Percentiles rank a stretch among this genome's conserved stretches.
These are phyloP conservation scores for Morone chrysops DNA, from an alignment of 2,113 vertebrate species.

Conservation along the genomic window DNA sequence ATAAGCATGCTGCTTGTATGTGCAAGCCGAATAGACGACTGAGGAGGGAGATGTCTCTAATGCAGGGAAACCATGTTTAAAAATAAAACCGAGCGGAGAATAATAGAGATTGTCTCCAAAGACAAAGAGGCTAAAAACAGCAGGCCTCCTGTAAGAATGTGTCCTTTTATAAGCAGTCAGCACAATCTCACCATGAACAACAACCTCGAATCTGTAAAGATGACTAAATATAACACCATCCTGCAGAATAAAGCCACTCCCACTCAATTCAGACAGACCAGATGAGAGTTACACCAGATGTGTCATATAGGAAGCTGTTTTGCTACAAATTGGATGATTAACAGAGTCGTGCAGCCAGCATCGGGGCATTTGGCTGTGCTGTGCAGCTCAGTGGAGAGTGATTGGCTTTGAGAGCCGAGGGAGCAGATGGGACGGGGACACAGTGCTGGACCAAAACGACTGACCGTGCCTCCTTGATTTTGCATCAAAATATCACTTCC, in stretches of 20 bases:
- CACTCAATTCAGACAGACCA: constrained; percentile 44
- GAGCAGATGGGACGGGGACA: constrained; percentile 76
- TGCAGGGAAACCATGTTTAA: constrained; percentile 41
- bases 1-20: neutral
- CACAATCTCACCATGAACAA: constrained; percentile 30
- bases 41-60: constrained; percentile 29
- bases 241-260: constrained; percentile 47
- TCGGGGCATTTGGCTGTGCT: constrained; percentile 63
- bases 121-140: constrained; percentile 43
- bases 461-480: constrained; percentile 34
- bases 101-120: constrained; percentile 19
- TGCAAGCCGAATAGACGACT: constrained; percentile 25
- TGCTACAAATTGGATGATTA: constrained; percentile 79
- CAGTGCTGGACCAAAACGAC: constrained; percentile 57
- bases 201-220: constrained; percentile 21
- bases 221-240: constrained; percentile 64
- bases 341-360: constrained; percentile 60
- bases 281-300: constrained; percentile 70
- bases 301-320: constrained; percentile 73
- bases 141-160: constrained; percentile 20
- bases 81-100: constrained; percentile 51
- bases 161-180: constrained; percentile 24
- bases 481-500: constrained; percentile 46
- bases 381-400: constrained; percentile 52
- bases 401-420: constrained; percentile 69